These are phyloP conservation scores for Ganaspis brasiliensis DNA, from an alignment of 2,888 invertebrate genomes.

Conservation along the genomic window DNA sequence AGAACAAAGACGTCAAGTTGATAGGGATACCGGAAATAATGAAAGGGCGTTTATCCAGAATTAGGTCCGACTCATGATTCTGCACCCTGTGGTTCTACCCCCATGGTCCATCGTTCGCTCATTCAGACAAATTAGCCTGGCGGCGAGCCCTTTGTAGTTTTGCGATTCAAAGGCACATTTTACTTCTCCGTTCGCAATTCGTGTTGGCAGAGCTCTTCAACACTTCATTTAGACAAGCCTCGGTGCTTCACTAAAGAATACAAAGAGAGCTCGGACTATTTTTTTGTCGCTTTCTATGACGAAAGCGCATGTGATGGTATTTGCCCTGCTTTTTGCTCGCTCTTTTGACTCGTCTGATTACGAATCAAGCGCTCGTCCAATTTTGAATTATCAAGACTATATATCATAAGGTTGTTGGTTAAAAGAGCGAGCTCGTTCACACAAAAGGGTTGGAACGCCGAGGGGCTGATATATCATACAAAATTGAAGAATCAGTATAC, in stretches of 20 bases:
- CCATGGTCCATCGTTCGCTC: conserved; percentile 77
- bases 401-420: conserved; percentile 38
- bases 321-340: conserved; percentile 46
- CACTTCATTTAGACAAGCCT: conserved; percentile 77
- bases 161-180: conserved; percentile 77
- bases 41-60: conserved; percentile 79
- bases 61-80: conserved; percentile 69
- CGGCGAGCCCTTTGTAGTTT: conserved; percentile 78
- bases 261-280: conserved; percentile 63
- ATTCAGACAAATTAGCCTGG: conserved; percentile 80
- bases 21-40: conserved; percentile 73
- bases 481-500: conserved; percentile 29
- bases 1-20: conserved; percentile 44
- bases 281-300: conserved; percentile 52
- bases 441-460: conserved; percentile 1
- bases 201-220: conserved; percentile 79
- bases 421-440: conserved; percentile 19
- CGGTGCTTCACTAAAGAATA: conserved; percentile 64
- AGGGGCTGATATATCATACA: conserved; percentile 32
- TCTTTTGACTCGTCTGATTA: conserved; percentile 42
- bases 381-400: conserved; percentile 34
- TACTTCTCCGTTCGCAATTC: conserved; percentile 74
- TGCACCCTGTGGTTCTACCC: conserved; percentile 57
- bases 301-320: conserved; percentile 49
- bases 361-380: conserved; percentile 42